Evolutionary conservation across 2,113 vertebrate genomes (phyloP), one percentile per base, ranked within the genome.

Genomic region (Eolophus roseicapilla): DNA sequence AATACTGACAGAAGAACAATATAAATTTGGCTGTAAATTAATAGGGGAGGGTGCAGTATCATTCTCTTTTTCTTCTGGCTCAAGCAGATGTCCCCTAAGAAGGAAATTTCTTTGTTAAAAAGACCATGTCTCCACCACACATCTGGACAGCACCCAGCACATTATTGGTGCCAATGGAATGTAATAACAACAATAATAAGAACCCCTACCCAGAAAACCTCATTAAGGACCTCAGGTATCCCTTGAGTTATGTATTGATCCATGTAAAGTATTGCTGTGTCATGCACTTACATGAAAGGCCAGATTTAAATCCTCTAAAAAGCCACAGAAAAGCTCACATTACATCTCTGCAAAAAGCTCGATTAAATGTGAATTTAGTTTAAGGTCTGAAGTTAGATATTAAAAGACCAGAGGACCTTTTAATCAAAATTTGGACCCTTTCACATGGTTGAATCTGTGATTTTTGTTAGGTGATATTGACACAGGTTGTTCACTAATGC

Each of bases 321-420:
- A 95, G 52, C 74, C 95, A 89, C 81, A 80, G 65, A 92, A 94
- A 53, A 87, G 74, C 70, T 92, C 83, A 79, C n/a, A 63, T 94
- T 94, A 88, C 67, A 82, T 74, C 87, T 93, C 46, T 59, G 82
- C 92, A 95, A 93, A 86, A 91, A 93, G 74, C n/a, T 82, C 84
- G 86, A 94, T 95, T 96, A 95, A 95, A 96, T 89, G 91, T 70
- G 81, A 97, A 79, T 95, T 94, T 93, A 94, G 74, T 89, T 94
- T 63, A 91, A 49, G 28, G 49, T 89, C 83, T 93, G 74, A 92
- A 73, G 47, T 52, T 86, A 76, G 57, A 53, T 89, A 76, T 82
- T 89, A 92, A 93, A 95, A 92, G 62, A 89, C 53, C 37, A 52
- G 83, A 93, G 44, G 50, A 90, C 79, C 67, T 92, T 91, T 93